Percentiles rank a stretch among this genome's conserved stretches.
phyloP scores from a whole-genome alignment of 2,797 vertebrate species.

The Mormyrops boulengeri region DNA sequence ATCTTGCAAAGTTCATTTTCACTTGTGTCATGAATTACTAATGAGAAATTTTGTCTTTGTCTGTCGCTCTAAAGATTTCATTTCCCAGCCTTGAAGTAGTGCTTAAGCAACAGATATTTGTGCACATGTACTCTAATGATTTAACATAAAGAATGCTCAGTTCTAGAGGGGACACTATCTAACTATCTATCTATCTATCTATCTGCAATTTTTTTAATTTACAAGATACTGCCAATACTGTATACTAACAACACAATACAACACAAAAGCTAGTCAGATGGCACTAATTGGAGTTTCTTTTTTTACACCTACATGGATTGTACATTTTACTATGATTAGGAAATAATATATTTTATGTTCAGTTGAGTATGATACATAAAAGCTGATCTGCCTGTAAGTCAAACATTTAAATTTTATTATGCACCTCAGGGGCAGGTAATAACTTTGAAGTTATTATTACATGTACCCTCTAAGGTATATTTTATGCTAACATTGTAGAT shows the following conservation, averaged over 20 bases:
- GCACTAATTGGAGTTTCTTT: background rate
- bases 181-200: background rate
- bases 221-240: background rate
- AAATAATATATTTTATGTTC: slow-evolving; percentile 5
- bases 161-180: background rate
- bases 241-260: background rate
- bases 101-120: slow-evolving; percentile 40
- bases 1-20: slow-evolving; percentile 46
- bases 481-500: slow-evolving; percentile 5
- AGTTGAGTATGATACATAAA: background rate
- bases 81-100: slow-evolving; percentile 42
- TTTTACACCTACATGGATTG: background rate
- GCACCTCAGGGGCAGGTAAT: background rate
- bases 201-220: background rate
- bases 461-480: slow-evolving; percentile 5
- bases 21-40: slow-evolving; percentile 48
- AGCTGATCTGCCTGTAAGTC: slow-evolving; percentile 11
- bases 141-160: background rate
- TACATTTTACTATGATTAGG: slow-evolving; percentile 9
- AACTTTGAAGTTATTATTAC: slow-evolving; percentile 10
- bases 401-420: slow-evolving; percentile 7
- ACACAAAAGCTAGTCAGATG: background rate
- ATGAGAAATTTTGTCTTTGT: slow-evolving; percentile 43
- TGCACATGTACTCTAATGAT: slow-evolving; percentile 28
- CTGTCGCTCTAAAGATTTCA: slow-evolving; percentile 47